Conservation (phyloP, 2,888 invertebrate genomes). For the Trachelus stipa region DNA sequence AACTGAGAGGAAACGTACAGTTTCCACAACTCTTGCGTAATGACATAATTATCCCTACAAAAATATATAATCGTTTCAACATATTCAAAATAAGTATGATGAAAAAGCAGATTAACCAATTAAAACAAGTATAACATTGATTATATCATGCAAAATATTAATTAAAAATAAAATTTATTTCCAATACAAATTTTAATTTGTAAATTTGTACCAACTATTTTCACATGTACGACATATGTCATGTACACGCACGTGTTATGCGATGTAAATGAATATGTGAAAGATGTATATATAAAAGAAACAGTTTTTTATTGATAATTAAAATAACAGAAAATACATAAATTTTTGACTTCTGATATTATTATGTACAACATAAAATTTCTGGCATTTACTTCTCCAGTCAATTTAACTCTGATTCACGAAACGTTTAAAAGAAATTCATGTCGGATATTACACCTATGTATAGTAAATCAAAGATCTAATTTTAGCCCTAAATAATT, state of each 20-base stretch:
- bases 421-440: background rate
- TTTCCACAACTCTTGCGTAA: background rate
- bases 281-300: no score
- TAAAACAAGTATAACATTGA: background rate
- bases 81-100: background rate
- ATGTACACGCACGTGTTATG: no score
- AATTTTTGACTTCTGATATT: no score
- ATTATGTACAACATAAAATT: no score
- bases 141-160: background rate
- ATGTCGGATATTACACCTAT: conserved; percentile 20
- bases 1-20: background rate
- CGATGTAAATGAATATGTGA: no score
- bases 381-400: background rate
- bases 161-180: background rate
- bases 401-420: background rate
- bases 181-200: background rate
- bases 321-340: no score
- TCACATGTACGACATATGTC: background rate
- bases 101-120: background rate
- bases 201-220: background rate
- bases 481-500: background rate
- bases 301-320: no score
- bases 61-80: background rate
- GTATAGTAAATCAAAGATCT: conserved; percentile 28
- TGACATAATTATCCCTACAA: background rate